Evolutionary conservation across 1,140 invertebrate genomes (phyloP).

Genomic region (Zaprionus lachaisei): DNA sequence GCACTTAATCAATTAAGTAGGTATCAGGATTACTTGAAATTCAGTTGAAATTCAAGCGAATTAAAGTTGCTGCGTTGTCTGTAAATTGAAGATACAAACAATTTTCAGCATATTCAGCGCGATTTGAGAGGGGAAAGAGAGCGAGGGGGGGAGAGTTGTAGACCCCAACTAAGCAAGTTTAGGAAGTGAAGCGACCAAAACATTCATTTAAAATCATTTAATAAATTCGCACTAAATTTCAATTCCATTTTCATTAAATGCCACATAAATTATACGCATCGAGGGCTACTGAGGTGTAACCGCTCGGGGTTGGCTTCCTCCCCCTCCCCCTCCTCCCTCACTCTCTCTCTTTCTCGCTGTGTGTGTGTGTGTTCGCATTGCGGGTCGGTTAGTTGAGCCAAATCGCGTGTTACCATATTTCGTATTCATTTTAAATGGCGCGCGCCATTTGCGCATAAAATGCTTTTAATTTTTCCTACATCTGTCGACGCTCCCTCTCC

Average conservation of each 20-base stretch:
- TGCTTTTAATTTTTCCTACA: constrained; percentile 80
- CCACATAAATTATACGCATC: constrained; percentile 80
- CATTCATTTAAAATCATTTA: constrained; percentile 82
- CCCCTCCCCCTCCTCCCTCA: too few species aligned
- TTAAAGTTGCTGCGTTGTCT: background rate
- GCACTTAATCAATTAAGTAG: background rate
- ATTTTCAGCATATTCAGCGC: constrained; percentile 4
- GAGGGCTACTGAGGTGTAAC: constrained; percentile 40
- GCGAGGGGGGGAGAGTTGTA: background rate
- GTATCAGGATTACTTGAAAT: background rate
- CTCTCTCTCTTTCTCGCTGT: background rate
- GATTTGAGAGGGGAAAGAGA: too few species aligned
- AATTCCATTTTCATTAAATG: constrained; percentile 82
- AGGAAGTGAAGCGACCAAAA: constrained; percentile 50
- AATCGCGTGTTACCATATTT: constrained; percentile 80
- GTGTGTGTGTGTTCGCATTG: constrained; percentile 1
- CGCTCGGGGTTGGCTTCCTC: constrained; percentile 7
- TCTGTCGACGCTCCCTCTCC: constrained; percentile 55
- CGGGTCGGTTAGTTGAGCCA: constrained; percentile 46
- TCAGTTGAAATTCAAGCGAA: background rate
- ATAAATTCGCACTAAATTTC: constrained; percentile 82
- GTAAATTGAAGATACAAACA: background rate
- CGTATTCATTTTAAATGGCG: constrained; percentile 77
- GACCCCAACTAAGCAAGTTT: background rate
- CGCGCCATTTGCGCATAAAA: constrained; percentile 78